Conservation (phyloP, 2,888 invertebrate genomes). For the Unio pictorum region DNA sequence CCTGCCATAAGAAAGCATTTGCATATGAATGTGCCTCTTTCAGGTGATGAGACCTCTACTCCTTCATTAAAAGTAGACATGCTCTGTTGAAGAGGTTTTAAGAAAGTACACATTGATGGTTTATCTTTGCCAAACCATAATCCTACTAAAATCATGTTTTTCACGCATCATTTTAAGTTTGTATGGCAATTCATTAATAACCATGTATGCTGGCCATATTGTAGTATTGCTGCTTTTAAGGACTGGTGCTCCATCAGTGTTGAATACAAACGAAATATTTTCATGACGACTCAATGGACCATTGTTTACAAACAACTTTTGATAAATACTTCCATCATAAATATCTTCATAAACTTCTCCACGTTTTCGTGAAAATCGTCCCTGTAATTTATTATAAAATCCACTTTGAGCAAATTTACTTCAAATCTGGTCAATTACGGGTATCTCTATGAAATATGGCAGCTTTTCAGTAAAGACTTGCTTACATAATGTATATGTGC, state of each 20-base stretch:
- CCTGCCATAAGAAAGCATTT: constrained; percentile 6
- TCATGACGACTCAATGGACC: too few relatives aligned
- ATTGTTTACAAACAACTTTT: too few relatives aligned
- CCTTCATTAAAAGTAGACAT: constrained; percentile 1
- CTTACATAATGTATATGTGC: background rate
- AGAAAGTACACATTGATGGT: constrained; percentile 1
- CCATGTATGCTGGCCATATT: constrained; percentile 16
- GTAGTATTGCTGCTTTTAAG: constrained; percentile 12
- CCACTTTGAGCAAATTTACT: constrained; percentile 12
- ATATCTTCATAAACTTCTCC: constrained; percentile 11
- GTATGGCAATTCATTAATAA: constrained; percentile 21
- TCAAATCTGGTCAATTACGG: constrained; percentile 5
- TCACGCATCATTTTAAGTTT: constrained; percentile 12
- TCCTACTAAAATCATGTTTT: constrained; percentile 15
- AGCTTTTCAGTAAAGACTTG: background rate
- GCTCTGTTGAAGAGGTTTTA: constrained; percentile 7
- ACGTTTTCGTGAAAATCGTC: constrained; percentile 5
- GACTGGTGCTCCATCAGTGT: constrained; percentile 19
- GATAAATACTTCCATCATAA: constrained; percentile 5
- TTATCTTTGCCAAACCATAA: constrained; percentile 10
- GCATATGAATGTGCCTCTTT: constrained; percentile 3
- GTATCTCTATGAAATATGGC: constrained; percentile 13
- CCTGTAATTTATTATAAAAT: constrained; percentile 8
- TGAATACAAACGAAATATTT: background rate
- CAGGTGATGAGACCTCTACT: constrained; percentile 2